Evolutionary conservation across 2,888 invertebrate genomes (phyloP).

Genomic region (Empis stercorea): DNA sequence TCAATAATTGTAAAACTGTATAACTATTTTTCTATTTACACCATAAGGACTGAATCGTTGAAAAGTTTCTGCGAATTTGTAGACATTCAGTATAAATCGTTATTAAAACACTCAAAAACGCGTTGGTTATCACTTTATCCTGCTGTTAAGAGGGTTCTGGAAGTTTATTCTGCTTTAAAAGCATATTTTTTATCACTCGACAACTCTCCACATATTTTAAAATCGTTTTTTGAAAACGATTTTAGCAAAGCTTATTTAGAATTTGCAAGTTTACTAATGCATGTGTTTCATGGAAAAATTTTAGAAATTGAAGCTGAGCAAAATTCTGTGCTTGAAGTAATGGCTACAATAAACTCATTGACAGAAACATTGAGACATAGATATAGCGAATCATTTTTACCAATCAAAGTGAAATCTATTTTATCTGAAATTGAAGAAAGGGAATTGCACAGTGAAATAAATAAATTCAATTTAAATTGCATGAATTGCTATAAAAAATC

Average conservation of each 20-base stretch:
- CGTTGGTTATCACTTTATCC: slow-evolving; percentile 5
- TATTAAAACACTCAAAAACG: slow-evolving; percentile 4
- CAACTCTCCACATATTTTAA: neutral
- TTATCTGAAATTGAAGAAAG: neutral
- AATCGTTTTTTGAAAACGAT: neutral
- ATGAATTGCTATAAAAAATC: slow-evolving; percentile 1
- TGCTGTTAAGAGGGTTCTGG: slow-evolving; percentile 1
- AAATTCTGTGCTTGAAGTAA: neutral
- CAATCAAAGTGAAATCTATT: neutral
- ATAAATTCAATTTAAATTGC: neutral
- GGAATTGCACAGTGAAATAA: neutral
- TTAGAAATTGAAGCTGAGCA: neutral
- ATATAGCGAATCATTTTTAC: neutral
- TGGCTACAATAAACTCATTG: neutral
- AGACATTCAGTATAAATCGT: slow-evolving; percentile 3
- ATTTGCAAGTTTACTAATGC: neutral
- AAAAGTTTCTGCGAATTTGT: slow-evolving; percentile 2
- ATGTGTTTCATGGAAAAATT: neutral
- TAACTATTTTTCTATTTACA: slow-evolving; percentile 5
- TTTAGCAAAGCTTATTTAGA: slow-evolving; percentile 1
- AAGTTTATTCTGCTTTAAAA: slow-evolving; percentile 1
- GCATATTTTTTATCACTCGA: neutral
- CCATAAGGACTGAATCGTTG: slow-evolving; percentile 3
- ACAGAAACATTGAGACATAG: neutral
- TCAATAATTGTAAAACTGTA: slow-evolving; percentile 3